Conservation (phyloP, 1,140 invertebrate genomes). For the Paracyclopina nana region DNA sequence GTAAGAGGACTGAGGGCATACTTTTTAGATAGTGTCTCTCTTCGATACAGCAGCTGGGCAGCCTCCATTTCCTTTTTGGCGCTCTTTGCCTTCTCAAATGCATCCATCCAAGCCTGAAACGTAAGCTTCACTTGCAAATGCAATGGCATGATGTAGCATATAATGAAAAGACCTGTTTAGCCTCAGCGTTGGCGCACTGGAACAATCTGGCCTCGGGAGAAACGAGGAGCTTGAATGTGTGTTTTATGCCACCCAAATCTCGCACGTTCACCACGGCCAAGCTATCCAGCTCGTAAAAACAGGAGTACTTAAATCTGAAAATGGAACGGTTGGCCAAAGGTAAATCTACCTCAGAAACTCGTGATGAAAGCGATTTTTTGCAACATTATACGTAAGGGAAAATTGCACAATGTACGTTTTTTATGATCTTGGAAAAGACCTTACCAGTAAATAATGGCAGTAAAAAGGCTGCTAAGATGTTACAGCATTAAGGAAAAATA, state of each 20-base stretch:
- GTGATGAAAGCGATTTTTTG: no score
- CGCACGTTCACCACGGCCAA: conserved; percentile 86
- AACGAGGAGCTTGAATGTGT: conserved; percentile 80
- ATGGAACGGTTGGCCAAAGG: no score
- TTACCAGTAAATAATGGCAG: no score
- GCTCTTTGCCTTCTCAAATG: conserved; percentile 77
- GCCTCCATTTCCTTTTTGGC: conserved; percentile 35
- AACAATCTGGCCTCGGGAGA: conserved; percentile 83
- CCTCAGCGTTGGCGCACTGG: conserved; percentile 60
- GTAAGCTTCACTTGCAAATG: conserved; percentile 19
- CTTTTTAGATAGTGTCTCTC: conserved; percentile 13
- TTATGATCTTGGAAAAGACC: no score
- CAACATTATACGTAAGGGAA: no score
- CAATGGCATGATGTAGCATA: conserved; percentile 17
- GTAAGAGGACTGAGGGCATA: no score
- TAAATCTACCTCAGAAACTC: no score
- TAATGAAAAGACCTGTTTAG: conserved; percentile 31
- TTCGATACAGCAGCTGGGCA: background rate
- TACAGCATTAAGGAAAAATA: no score
- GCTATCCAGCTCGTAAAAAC: conserved; percentile 69
- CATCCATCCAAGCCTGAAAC: conserved; percentile 71
- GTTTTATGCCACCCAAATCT: conserved; percentile 68
- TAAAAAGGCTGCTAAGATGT: no score
- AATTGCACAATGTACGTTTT: no score
- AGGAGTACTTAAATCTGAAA: conserved; percentile 45